Conservation (phyloP, 30 jellyfish, hydroid and myxozoan genomes). For the Aurelia sp. region DNA sequence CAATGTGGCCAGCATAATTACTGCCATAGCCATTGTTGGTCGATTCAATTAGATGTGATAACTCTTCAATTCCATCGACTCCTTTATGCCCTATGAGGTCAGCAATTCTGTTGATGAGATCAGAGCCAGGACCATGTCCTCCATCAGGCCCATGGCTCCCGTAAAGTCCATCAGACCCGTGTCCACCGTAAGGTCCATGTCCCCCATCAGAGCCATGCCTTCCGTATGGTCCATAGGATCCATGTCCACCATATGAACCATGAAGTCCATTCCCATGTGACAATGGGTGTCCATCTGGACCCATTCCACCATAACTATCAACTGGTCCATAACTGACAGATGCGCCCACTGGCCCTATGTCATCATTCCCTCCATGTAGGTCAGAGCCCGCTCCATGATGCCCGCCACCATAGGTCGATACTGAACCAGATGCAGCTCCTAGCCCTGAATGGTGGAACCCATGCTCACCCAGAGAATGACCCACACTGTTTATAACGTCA, state of each 20-base stretch:
- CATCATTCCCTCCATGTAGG: constrained; percentile 27
- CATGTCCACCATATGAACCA: constrained; percentile 14
- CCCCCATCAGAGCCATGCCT: constrained; percentile 41
- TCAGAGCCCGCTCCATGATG: constrained; percentile 24
- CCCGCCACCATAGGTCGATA: constrained; percentile 21
- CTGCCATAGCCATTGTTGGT: constrained; percentile 40
- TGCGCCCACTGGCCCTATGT: constrained; percentile 48
- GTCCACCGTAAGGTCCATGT: constrained; percentile 25
- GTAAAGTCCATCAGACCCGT: constrained; percentile 16
- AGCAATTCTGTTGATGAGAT: not conserved
- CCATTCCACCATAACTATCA: constrained; percentile 54
- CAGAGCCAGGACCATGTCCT: constrained; percentile 23
- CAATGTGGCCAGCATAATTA: constrained; percentile 30
- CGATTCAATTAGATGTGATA: constrained; percentile 37
- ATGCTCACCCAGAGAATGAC: constrained; percentile 33
- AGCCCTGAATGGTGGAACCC: constrained; percentile 38
- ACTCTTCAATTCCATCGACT: constrained; percentile 22
- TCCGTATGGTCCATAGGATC: constrained; percentile 25
- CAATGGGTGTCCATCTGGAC: not conserved
- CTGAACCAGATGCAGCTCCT: constrained; percentile 56
- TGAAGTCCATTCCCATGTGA: constrained; percentile 12
- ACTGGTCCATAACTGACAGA: constrained; percentile 64
- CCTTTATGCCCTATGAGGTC: constrained; percentile 28
- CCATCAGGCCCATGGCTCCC: constrained; percentile 43
- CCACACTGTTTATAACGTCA: constrained; percentile 57